phyloP scores from a whole-genome alignment of 2,888 invertebrate species.

The Tenthredo livida region DNA sequence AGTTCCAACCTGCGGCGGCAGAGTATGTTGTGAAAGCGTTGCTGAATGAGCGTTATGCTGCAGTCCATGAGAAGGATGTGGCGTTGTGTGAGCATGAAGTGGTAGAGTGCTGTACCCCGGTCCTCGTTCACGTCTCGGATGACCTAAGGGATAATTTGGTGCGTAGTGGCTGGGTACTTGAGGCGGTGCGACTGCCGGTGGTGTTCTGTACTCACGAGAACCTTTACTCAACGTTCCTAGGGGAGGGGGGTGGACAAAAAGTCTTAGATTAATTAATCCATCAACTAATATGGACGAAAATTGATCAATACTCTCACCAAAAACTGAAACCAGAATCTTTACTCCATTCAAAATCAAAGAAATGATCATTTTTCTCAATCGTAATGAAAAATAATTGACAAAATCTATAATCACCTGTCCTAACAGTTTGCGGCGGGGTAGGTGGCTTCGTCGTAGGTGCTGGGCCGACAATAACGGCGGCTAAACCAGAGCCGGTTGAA shows the following conservation, averaged over 20 bases:
- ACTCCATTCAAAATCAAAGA: background rate
- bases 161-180: conserved; percentile 98
- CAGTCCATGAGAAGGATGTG: conserved; percentile 67
- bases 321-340: background rate
- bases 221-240: conserved; percentile 86
- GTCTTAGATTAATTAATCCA: background rate
- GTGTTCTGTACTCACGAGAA: conserved; percentile 92
- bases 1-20: conserved; percentile 88
- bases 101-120: conserved; percentile 94
- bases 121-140: conserved; percentile 86
- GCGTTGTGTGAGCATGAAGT: conserved; percentile 78
- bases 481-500: conserved; percentile 78
- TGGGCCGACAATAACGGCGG: conserved; percentile 83
- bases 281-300: background rate
- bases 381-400: conserved; percentile 19
- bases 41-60: conserved; percentile 70
- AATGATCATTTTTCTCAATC: background rate
- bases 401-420: conserved; percentile 78
- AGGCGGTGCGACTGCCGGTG: conserved; percentile 97
- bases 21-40: conserved; percentile 78
- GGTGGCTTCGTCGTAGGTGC: conserved; percentile 98
- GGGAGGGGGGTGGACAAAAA: conserved; percentile 50
- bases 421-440: conserved; percentile 92
- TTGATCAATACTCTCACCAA: background rate
- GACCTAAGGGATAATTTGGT: conserved; percentile 94